A percentile compares a stretch with the other conserved stretches of the same genome.
phyloP scores from a whole-genome alignment of 2,888 invertebrate species.

The Diploptera punctata region DNA sequence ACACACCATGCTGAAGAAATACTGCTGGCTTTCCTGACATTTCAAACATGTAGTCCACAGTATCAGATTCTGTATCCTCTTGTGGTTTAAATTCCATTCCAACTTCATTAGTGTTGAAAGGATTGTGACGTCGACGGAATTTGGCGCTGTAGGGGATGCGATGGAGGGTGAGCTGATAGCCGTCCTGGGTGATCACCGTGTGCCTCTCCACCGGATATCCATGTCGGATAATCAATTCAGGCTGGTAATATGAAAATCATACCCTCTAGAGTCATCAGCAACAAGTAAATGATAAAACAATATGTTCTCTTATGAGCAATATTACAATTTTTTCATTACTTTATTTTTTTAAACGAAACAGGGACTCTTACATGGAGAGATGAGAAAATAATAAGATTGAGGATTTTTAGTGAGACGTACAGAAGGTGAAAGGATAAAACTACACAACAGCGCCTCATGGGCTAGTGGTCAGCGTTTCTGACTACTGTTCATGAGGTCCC shows the following conservation, averaged over 20 bases:
- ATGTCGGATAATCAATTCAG: background rate
- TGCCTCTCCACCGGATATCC: slow-evolving; percentile 19
- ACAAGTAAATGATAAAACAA: no score
- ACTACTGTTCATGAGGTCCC: no score
- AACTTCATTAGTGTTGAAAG: slow-evolving; percentile 12
- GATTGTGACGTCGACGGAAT: background rate
- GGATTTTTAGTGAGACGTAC: no score
- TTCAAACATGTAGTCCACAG: background rate
- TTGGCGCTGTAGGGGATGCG: slow-evolving; percentile 8
- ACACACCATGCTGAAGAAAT: slow-evolving; percentile 57
- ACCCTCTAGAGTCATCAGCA: no score
- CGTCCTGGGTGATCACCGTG: slow-evolving; percentile 4
- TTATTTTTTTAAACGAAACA: no score
- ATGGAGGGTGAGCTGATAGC: slow-evolving; percentile 6
- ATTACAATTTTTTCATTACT: no score
- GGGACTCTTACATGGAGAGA: no score
- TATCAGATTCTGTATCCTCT: background rate
- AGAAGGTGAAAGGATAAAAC: no score
- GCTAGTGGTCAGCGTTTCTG: no score
- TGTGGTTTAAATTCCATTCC: background rate
- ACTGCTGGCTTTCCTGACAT: slow-evolving; percentile 45
- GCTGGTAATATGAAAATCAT: background rate
- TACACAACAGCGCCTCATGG: no score
- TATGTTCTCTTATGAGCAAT: no score
- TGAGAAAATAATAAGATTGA: no score